phyloP scores from a whole-genome alignment of 1,140 invertebrate species.

The Potamilus streckersoni region DNA sequence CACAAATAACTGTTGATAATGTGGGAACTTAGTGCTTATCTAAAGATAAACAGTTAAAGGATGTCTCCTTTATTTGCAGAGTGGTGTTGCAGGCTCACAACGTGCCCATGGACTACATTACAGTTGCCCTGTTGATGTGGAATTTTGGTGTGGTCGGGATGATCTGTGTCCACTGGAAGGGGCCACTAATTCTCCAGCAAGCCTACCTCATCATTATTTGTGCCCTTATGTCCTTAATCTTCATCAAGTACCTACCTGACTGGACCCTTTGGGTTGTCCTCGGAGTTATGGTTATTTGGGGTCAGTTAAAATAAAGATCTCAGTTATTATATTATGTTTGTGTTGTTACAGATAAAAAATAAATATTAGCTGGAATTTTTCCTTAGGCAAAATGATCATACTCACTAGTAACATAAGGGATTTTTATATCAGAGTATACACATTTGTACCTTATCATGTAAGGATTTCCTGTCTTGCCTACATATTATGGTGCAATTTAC shows the following conservation, averaged over 20 bases:
- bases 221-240: constrained; percentile 98
- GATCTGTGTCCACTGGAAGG: constrained; percentile 99
- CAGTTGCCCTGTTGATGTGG: constrained; percentile 91
- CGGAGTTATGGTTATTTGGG: constrained; percentile 98
- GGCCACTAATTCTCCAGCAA: constrained; percentile 93
- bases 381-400: no score
- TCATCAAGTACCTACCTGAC: constrained; percentile 99
- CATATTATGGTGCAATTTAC: no score
- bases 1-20: neutral
- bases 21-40: neutral
- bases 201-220: constrained; percentile 97
- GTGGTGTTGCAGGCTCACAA: constrained; percentile 94
- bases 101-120: constrained; percentile 95
- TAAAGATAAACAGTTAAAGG: neutral
- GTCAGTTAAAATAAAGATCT: constrained; percentile 70
- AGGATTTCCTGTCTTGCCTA: no score
- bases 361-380: no score
- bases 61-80: constrained; percentile 70
- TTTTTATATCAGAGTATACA: no score
- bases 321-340: no score
- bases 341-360: no score
- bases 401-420: no score
- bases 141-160: constrained; percentile 98
- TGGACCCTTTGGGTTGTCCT: constrained; percentile 99
- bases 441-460: no score